Base-by-base conservation (phyloP, 2,797 vertebrate species). In the Lagorchestes hirsutus region DNA sequence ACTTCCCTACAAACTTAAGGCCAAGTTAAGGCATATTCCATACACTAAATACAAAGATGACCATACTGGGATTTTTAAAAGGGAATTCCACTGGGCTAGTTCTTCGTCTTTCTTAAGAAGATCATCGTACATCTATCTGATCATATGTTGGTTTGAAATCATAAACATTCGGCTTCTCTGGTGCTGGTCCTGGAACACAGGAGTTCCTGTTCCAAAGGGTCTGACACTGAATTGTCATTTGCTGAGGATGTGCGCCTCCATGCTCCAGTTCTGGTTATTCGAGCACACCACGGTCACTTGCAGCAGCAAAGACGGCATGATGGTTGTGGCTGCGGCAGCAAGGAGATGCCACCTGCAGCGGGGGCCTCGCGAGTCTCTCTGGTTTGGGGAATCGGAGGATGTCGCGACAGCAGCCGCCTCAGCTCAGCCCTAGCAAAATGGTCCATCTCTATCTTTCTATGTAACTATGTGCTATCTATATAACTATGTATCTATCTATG, bases 81-180 rank as follows among this genome's bases (percentile, higher is more conserved):
- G 98, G 98, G 98, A 97, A 93, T 96, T 98, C 98, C 97, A 95
- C 96, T 95, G 99, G 99, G 99, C 99, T 99, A 99, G 99, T 99
- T 99, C 99, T 99, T 99, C 99, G 99, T 99, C 99, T 99, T 99
- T 99, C 99, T 99, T 99, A 99, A 99, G 99, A 98, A 99, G 99
- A 98, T 99, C 99, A 99, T 99, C 99, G 99, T 99, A 99, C 99
- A 99, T 99, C 99, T 99, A 99, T 99, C 99, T 99, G 99, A 99
- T 99, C 99, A 98, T 99, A 99, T 98, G 99, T 99, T 58, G 99
- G 99, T 99, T 99, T 99, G 99, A 99, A 99, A 99, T 99, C 99
- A 93, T 99, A 99, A 98, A 99, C 99, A 98, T 99, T 99, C 55
- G 99, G 99, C 98, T 99, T 99, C 99, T 99, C 99, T 58, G 99